These are phyloP conservation scores for Chaetodon trifasciatus DNA, from an alignment of 2,797 vertebrate species.

Conservation along the genomic window DNA sequence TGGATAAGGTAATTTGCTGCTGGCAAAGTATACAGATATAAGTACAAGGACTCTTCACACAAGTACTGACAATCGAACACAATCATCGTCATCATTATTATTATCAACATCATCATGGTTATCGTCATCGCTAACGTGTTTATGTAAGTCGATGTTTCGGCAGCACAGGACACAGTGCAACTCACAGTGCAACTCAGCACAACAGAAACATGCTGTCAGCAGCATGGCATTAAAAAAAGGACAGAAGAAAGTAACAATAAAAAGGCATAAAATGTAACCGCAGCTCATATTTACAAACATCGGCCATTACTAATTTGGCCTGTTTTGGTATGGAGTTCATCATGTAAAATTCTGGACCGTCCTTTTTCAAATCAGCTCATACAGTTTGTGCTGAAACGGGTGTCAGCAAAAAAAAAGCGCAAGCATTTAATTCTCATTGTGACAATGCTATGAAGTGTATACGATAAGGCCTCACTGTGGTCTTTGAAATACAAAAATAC, in stretches of 20 bases:
- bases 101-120: conserved; percentile 24
- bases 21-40: conserved; percentile 47
- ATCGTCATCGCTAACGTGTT: conserved; percentile 43
- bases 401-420: conserved; percentile 37
- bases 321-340: conserved; percentile 80
- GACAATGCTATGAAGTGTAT: conserved; percentile 62
- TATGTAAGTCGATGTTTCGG: conserved; percentile 72
- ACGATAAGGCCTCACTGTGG: conserved; percentile 81
- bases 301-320: conserved; percentile 67
- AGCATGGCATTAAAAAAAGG: conserved; percentile 69
- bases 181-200: conserved; percentile 76
- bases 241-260: conserved; percentile 53
- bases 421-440: conserved; percentile 52
- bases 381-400: conserved; percentile 46
- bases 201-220: conserved; percentile 76
- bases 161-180: conserved; percentile 75
- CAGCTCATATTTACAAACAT: conserved; percentile 72
- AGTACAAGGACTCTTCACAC: conserved; percentile 47
- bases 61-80: conserved; percentile 58
- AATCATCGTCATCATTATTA: conserved; percentile 54
- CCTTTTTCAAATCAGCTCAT: conserved; percentile 47
- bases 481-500: conserved; percentile 80
- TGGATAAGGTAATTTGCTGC: conserved; percentile 42
- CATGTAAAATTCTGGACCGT: conserved; percentile 54
- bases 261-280: conserved; percentile 59